phyloP scores from a whole-genome alignment of 2,113 vertebrate species.

The Dendropsophus ebraccatus region DNA sequence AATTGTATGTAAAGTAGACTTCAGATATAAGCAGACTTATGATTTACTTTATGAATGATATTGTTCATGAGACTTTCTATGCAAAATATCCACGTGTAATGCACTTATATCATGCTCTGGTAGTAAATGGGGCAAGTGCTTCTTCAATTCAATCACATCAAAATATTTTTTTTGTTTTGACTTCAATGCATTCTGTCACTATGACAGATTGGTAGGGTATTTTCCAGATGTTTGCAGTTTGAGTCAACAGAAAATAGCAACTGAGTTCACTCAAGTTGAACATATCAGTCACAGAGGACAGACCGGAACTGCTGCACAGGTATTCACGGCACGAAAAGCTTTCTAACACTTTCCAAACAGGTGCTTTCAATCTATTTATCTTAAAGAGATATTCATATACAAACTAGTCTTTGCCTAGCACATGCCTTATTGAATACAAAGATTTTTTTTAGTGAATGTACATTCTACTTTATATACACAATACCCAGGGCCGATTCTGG shows the following conservation, averaged over 20 bases:
- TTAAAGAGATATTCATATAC: no score
- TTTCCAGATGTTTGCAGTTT: not conserved
- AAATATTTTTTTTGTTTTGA: not conserved
- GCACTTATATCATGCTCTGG: not conserved
- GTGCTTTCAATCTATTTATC: not conserved
- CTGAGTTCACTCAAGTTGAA: not conserved
- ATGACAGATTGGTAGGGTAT: not conserved
- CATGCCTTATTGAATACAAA: no score
- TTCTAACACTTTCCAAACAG: not conserved
- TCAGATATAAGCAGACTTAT: no score
- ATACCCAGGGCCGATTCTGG: no score
- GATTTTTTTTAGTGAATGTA: no score
- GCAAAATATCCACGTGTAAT: not conserved
- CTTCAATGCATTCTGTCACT: not conserved
- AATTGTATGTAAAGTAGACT: no score
- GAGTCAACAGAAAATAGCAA: not conserved
- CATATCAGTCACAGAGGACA: not conserved
- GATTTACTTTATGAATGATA: no score
- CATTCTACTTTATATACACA: no score
- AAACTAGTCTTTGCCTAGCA: no score
- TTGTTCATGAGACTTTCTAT: no score
- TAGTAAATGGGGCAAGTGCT: not conserved
- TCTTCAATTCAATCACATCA: not conserved
- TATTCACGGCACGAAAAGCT: not conserved
- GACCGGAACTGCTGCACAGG: not conserved